A percentile compares a stretch with the other conserved stretches of the same genome.
Conservation (phyloP, 2,888 invertebrate species). For the Stenchaetothrips biformis region DNA sequence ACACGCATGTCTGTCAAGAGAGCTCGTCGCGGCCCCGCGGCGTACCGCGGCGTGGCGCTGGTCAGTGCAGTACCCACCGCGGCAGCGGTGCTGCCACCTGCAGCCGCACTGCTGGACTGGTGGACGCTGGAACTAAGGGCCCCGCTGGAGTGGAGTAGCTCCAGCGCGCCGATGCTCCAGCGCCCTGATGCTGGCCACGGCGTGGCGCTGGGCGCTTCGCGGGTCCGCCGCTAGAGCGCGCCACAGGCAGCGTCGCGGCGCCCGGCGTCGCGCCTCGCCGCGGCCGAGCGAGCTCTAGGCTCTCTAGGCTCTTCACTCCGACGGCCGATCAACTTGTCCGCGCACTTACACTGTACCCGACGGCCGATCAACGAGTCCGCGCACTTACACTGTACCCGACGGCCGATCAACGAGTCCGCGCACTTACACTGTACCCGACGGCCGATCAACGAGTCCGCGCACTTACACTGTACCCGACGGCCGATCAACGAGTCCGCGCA, state of each 20-base stretch:
- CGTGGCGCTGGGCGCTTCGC: not conserved
- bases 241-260: slow-evolving; percentile 17
- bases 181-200: not conserved
- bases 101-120: not conserved
- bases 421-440: no score
- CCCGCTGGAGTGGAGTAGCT: slow-evolving; percentile 22
- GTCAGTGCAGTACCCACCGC: not conserved
- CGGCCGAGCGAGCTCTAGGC: not conserved
- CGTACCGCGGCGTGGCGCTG: not conserved
- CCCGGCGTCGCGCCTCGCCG: not conserved
- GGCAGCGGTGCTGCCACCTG: slow-evolving; percentile 9
- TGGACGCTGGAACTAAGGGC: slow-evolving; percentile 26
- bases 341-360: no score
- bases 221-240: slow-evolving; percentile 7
- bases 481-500: no score
- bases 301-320: no score
- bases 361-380: no score
- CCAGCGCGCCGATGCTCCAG: not conserved
- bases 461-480: no score
- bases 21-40: no score
- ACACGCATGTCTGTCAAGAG: no score
- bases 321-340: no score
- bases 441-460: no score
- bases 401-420: no score
- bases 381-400: no score